Conservation (phyloP, 2,113 vertebrate genomes). For the Xiphophorus maculatus region DNA sequence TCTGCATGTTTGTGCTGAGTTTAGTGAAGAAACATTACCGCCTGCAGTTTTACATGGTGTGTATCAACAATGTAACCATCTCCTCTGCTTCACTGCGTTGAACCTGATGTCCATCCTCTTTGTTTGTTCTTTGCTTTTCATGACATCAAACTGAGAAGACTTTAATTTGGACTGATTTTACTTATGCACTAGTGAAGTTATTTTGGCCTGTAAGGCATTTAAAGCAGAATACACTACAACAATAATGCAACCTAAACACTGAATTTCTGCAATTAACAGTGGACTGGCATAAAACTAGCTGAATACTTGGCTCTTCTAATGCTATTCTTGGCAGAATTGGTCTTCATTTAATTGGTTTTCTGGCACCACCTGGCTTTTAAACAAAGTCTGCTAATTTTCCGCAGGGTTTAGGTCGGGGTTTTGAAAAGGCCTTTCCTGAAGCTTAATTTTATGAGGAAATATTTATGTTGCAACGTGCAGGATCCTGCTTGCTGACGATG, state of each 20-base stretch:
- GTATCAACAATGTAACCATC: slow-evolving; percentile 82
- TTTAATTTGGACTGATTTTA: background rate
- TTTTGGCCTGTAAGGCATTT: too few relatives aligned
- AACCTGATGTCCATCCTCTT: background rate
- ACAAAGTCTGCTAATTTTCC: background rate
- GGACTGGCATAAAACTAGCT: background rate
- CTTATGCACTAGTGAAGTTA: too few relatives aligned
- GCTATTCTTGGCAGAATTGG: background rate
- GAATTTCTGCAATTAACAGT: background rate
- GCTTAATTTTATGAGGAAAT: background rate
- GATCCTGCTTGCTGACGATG: too few relatives aligned
- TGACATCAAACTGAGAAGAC: background rate
- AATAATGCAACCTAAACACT: background rate
- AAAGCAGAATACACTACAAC: too few relatives aligned
- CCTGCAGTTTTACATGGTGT: slow-evolving; percentile 99
- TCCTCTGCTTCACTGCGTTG: background rate
- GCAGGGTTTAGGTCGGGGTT: background rate
- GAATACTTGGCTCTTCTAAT: background rate
- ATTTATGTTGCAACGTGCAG: too few relatives aligned
- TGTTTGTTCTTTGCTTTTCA: background rate
- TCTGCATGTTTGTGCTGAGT: slow-evolving; percentile 99
- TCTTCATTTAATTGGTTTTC: background rate
- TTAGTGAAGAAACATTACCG: slow-evolving; percentile 99
- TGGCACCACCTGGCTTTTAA: background rate
- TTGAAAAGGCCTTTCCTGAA: background rate